phyloP scores from a whole-genome alignment of 2,888 invertebrate species.

The Caradrina clavipalpis region DNA sequence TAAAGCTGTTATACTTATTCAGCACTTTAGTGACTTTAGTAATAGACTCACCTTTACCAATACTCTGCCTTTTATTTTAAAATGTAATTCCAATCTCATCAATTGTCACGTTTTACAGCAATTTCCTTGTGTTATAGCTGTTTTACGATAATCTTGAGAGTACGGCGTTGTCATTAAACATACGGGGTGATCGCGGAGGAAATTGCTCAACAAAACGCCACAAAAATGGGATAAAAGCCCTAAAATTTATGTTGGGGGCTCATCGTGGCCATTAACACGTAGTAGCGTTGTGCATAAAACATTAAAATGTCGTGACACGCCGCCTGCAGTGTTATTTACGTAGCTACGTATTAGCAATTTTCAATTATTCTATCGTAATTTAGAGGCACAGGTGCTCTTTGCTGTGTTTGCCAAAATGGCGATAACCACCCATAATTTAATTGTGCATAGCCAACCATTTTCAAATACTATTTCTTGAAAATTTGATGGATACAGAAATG shows the following conservation, averaged over 20 bases:
- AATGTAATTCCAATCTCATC: slow-evolving; percentile 30
- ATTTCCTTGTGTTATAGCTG: slow-evolving; percentile 38
- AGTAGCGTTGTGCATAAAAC: slow-evolving; percentile 86
- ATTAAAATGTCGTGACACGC: slow-evolving; percentile 84
- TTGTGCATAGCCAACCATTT: background rate
- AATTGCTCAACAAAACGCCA: slow-evolving; percentile 79
- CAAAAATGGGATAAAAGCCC: slow-evolving; percentile 84
- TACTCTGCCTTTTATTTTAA: background rate
- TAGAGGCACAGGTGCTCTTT: slow-evolving; percentile 65
- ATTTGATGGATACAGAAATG: background rate
- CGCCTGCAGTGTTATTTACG: slow-evolving; percentile 85
- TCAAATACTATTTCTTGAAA: background rate
- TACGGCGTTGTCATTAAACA: slow-evolving; percentile 65
- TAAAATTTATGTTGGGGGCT: slow-evolving; percentile 84
- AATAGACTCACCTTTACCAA: background rate
- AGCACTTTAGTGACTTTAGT: background rate
- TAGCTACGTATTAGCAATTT: slow-evolving; percentile 82
- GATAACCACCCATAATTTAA: background rate
- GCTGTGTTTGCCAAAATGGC: slow-evolving; percentile 3
- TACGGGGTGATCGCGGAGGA: slow-evolving; percentile 68
- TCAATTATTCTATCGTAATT: slow-evolving; percentile 80
- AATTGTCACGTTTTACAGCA: slow-evolving; percentile 30
- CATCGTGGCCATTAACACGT: slow-evolving; percentile 87
- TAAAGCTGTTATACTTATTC: background rate
- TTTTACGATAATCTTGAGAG: slow-evolving; percentile 61